These are phyloP conservation scores for Pelochelys cantorii DNA, from an alignment of 2,797 vertebrate genomes.

Conservation along the genomic window DNA sequence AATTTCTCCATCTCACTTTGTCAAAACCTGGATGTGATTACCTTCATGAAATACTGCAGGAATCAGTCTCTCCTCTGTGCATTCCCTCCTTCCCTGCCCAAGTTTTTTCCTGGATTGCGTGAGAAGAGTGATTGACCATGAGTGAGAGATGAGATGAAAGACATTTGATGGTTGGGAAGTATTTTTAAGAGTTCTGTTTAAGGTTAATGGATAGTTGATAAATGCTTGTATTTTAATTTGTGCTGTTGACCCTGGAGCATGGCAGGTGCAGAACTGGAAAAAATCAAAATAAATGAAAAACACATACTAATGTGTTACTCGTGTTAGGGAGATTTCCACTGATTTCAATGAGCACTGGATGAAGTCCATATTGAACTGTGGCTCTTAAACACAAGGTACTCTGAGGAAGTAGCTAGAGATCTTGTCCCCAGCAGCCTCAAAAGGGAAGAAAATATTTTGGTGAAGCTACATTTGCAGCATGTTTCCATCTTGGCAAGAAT, in stretches of 20 bases:
- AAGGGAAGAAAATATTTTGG: slow-evolving; percentile 7
- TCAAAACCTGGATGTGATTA: not conserved
- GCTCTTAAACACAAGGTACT: slow-evolving; percentile 15
- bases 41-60: not conserved
- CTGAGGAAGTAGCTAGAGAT: slow-evolving; percentile 17
- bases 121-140: not conserved
- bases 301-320: fast-evolving
- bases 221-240: not conserved
- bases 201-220: not conserved
- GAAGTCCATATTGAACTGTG: slow-evolving; percentile 19
- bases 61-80: not conserved
- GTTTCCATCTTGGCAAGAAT: not conserved
- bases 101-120: not conserved
- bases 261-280: not conserved
- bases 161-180: not conserved
- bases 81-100: not conserved
- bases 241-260: not conserved
- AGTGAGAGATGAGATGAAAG: not conserved
- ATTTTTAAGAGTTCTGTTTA: not conserved
- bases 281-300: not conserved
- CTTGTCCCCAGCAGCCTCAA: not conserved
- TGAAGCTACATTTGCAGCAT: slow-evolving; percentile 26
- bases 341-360: slow-evolving; percentile 26
- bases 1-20: not conserved
- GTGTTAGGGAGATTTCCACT: not conserved